Evolutionary conservation across 2,797 vertebrate genomes (phyloP), one percentile per base, ranked within the genome.

Genomic region (Arnoldichthys spilopterus): DNA sequence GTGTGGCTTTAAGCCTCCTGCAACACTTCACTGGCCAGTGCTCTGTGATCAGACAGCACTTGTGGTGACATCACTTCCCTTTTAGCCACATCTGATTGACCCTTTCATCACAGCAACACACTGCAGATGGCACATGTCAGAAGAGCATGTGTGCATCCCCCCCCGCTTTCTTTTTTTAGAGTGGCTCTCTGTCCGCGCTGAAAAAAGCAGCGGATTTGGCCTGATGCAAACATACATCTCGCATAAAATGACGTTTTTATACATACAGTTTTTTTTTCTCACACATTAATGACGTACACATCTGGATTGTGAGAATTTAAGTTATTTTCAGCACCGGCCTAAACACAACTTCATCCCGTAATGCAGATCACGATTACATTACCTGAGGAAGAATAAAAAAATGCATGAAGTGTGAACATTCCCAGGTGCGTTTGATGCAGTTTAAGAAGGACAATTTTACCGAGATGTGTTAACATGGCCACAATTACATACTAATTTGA

Each of bases 401-500:
- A 43, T 43, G 1, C 11, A 12, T 43, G 40, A 43, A 9, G 12
- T 58, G 24, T 26, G 4, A 56, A 3, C 0, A 8, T 61, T 61
- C 16, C 30, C 30, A 20, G 28, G 18, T 61, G 28, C 16, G 6
- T 7, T 34, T 18, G 15, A 13, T 58, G 24, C 22, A 56, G 54
- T 28, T 28, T 58, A 6, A n/a, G 56, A 72, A 74, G 45, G 71
- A 53, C 81, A 64, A n/a, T 76, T 61, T 61, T 79, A 77, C 74
- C 54, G 53, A 37, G 72, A 80, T 30, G 53, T 74, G 78, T 26
- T 54, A 82, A 67, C 83, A 82, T 80, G 64, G 47, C 76, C 77
- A 64, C 76, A 81, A 74, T 82, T 72, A 73, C 66, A 63, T 74
- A 74, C 77, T 82, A 82, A 85, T 85, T 82, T 78, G 51, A 85